Evolutionary conservation across 2,797 vertebrate genomes (phyloP).

Genomic region (Anas bernieri): DNA sequence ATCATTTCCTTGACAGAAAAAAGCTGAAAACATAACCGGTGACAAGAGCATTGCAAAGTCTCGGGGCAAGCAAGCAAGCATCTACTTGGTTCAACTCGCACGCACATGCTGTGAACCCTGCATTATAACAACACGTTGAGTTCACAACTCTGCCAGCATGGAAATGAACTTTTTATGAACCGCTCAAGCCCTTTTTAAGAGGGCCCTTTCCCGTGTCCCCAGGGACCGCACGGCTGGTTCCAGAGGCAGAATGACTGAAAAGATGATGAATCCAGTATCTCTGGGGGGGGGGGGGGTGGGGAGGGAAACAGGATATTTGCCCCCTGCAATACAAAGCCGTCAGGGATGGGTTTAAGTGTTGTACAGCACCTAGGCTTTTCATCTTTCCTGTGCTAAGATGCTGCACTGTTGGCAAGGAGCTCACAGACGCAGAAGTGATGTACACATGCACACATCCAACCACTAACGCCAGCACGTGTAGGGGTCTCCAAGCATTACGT

Average conservation of each 20-base stretch:
- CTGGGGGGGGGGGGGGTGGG: background rate
- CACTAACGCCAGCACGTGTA: no score
- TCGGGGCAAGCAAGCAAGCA: background rate
- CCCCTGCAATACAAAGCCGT: no score
- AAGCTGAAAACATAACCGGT: background rate
- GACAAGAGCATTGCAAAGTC: background rate
- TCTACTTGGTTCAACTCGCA: background rate
- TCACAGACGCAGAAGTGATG: background rate
- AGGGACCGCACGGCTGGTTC: background rate
- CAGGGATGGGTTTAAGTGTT: no score
- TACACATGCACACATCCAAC: no score
- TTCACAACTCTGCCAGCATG: background rate
- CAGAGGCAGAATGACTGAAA: no score
- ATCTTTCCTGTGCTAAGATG: background rate
- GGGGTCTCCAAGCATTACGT: background rate
- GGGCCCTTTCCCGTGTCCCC: no score
- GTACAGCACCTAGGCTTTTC: background rate
- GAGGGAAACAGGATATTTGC: no score
- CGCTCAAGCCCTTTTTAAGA: background rate
- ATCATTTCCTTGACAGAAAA: background rate
- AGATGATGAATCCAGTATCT: background rate
- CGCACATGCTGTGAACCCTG: background rate
- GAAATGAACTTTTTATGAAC: background rate
- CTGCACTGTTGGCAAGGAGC: background rate
- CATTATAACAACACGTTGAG: background rate